A percentile compares a stretch with the other conserved stretches of the same genome.
phyloP scores from a whole-genome alignment of 2,113 vertebrate species.

The Conger conger region DNA sequence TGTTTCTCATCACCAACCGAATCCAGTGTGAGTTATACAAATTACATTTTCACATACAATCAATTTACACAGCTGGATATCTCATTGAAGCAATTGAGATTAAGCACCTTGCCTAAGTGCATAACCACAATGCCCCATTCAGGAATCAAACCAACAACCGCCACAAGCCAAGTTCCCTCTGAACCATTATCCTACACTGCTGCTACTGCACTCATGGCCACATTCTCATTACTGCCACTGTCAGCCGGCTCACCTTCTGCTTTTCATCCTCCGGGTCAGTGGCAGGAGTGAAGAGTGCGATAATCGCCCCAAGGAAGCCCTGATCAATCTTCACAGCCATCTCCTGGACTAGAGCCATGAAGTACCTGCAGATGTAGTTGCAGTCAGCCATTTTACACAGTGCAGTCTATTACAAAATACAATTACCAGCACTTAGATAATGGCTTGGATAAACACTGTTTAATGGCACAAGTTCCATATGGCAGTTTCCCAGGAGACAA shows the following conservation, averaged over 20 bases:
- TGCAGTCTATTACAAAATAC: neutral
- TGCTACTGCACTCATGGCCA: neutral
- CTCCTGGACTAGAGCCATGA: conserved; percentile 97
- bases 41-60: too few species aligned
- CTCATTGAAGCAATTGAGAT: too few species aligned
- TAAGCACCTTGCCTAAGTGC: too few species aligned
- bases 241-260: conserved; percentile 72
- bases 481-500: neutral
- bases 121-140: too few species aligned
- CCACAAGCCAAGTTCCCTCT: too few species aligned
- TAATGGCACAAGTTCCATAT: neutral
- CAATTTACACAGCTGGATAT: too few species aligned
- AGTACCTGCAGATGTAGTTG: conserved; percentile 75
- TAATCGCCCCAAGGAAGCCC: conserved; percentile 83
- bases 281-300: conserved; percentile 77
- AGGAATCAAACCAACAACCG: too few species aligned
- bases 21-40: too few species aligned
- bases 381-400: neutral
- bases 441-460: neutral
- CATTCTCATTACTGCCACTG: neutral
- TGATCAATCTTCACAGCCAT: conserved; percentile 97
- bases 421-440: neutral
- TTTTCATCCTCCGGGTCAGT: conserved; percentile 69
- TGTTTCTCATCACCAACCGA: neutral
- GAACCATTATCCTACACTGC: too few species aligned